Evolutionary conservation across 2,888 invertebrate genomes (phyloP).

Genomic region (Gymnosoma rotundatum): DNA sequence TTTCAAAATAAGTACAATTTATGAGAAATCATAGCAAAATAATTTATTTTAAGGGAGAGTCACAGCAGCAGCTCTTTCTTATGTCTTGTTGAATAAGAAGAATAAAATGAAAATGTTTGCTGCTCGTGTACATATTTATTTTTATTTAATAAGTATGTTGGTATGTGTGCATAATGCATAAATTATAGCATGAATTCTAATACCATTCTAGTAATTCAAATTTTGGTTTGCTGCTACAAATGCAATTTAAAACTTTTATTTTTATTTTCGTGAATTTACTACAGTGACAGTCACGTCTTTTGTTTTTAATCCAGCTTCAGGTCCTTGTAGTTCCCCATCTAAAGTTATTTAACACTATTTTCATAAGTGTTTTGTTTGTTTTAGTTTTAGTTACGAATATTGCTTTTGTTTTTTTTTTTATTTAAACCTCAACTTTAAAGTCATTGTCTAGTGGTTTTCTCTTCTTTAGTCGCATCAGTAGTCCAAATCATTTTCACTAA

Average conservation of each 20-base stretch:
- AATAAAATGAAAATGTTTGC: too few relatives aligned
- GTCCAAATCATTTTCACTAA: constrained; percentile 27
- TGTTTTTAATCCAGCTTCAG: constrained; percentile 10
- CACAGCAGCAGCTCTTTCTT: too few relatives aligned
- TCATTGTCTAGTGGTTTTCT: constrained; percentile 37
- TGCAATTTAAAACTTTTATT: background rate
- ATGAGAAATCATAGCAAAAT: too few relatives aligned
- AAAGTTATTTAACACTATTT: background rate
- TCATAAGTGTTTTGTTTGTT: constrained; percentile 6
- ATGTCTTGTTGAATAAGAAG: too few relatives aligned
- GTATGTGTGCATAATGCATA: too few relatives aligned
- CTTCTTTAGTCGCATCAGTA: constrained; percentile 17
- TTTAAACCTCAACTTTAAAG: constrained; percentile 43
- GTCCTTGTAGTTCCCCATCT: background rate
- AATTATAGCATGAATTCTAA: too few relatives aligned
- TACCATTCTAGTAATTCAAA: too few relatives aligned
- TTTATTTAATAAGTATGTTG: too few relatives aligned
- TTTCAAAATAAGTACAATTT: too few relatives aligned
- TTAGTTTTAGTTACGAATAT: background rate
- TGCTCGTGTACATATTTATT: too few relatives aligned
- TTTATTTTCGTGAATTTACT: background rate
- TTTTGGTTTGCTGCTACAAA: too few relatives aligned
- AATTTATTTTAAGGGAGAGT: too few relatives aligned
- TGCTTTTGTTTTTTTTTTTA: constrained; percentile 5
- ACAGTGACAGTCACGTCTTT: background rate